Base-by-base conservation (phyloP, 2,888 invertebrate species). In the Brenthis daphne region DNA sequence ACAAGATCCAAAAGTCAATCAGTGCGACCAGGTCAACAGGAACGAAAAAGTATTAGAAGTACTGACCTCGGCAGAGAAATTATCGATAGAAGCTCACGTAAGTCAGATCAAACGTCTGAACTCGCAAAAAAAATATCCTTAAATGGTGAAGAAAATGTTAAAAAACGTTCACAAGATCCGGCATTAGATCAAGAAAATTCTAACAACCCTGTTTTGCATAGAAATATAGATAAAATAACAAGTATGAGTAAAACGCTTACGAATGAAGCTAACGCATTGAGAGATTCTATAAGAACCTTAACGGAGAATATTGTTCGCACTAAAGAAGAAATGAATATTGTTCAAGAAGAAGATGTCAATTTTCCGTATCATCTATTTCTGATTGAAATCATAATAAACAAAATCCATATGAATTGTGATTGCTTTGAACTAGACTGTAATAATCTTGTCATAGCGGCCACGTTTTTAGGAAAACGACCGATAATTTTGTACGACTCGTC, bases 321-420 rank as follows among this genome's bases (percentile, higher is more conserved):
- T 3, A 90, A 90, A 81, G 77, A 83, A 72, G 85, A 85, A 57
- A 71, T 87, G 13, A 74, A 75, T 2, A 66, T 72, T 43, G 71
- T 64, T 14, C 76, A 76, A 57, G 78, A 82, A 33, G 79, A 79
- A 64, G 84, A 86, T 73, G 85, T 88, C 50, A 80, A 86, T 75
- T 90, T 89, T 73, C 92, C 92, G 1, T 91, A 92, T 75, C 92
- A 92, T 68, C 79, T 92, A 33, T 92, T 92, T 75, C 79, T 92
- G 29, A 83, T 92, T 48, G 92, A 92, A 84, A 78, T 92, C 51
- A 86, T 92, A 53, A 81, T 92, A 51, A 92, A 92, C 76, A 92
- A 88, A 82, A 92, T 92, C 68, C 85, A 89, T 71, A 92, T 92
- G 92, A 92, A 92, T 72, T 92, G 92, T 74, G 92, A 92, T 74